Evolutionary conservation across 2,113 vertebrate genomes (phyloP).

Genomic region (Alaudala cheleensis): DNA sequence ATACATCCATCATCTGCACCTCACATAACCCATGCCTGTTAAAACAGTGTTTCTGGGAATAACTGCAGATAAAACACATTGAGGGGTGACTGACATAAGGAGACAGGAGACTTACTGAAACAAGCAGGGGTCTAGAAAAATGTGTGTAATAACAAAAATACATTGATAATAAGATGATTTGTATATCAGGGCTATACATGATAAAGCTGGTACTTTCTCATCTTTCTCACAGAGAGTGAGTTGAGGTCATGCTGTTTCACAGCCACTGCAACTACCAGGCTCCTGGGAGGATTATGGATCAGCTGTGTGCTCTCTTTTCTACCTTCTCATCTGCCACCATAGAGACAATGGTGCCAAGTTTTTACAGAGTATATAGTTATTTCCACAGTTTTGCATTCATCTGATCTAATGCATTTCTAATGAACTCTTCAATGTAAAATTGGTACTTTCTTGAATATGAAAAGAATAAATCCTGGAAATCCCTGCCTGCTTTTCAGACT

Average conservation of each 20-base stretch:
- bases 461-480: conserved; percentile 21
- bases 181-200: background rate
- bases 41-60: background rate
- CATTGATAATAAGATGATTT: background rate
- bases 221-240: background rate
- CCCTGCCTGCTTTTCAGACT: conserved; percentile 15
- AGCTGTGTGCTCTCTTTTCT: background rate
- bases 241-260: background rate
- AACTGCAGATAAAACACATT: background rate
- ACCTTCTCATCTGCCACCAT: background rate
- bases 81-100: background rate
- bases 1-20: background rate
- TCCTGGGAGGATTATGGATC: background rate
- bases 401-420: conserved; percentile 31
- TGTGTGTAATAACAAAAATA: background rate
- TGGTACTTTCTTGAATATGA: conserved; percentile 21
- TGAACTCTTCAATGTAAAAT: background rate
- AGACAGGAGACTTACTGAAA: background rate
- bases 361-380: background rate
- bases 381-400: background rate
- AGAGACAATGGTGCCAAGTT: background rate
- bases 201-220: background rate
- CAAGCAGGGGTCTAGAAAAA: background rate
- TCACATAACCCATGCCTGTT: background rate
- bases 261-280: background rate